Evolutionary conservation across 2,797 vertebrate species (phyloP).

Genomic region (Pipistrellus kuhlii): DNA sequence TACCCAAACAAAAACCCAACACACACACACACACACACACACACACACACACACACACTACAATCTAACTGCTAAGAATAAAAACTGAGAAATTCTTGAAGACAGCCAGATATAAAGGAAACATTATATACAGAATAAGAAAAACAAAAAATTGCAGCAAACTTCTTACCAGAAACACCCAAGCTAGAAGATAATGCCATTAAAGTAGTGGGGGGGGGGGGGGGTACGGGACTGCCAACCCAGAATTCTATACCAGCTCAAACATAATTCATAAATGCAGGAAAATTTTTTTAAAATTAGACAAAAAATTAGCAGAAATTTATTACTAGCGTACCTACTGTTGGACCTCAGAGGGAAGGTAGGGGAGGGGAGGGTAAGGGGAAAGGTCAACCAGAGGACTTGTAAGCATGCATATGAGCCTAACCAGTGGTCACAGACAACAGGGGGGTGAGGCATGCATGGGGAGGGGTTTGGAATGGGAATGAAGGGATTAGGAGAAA

Average conservation of each 20-base stretch:
- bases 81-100: conserved; percentile 31
- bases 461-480: no score
- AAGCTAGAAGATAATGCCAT: neutral
- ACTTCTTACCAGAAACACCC: neutral
- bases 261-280: conserved; percentile 3
- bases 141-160: neutral
- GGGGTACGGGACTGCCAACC: neutral
- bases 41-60: no score
- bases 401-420: no score
- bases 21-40: no score
- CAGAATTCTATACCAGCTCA: neutral
- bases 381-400: no score
- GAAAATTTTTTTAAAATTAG: neutral
- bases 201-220: neutral
- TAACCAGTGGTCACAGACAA: no score
- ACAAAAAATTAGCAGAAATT: neutral
- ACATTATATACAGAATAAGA: neutral
- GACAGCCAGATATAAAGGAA: neutral
- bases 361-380: no score
- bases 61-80: conserved; percentile 1
- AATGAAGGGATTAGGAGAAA: no score
- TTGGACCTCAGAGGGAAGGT: no score
- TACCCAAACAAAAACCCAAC: conserved; percentile 21
- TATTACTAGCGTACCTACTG: neutral
- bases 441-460: no score